phyloP scores from a whole-genome alignment of 2,888 invertebrate species.

The Mantis religiosa region DNA sequence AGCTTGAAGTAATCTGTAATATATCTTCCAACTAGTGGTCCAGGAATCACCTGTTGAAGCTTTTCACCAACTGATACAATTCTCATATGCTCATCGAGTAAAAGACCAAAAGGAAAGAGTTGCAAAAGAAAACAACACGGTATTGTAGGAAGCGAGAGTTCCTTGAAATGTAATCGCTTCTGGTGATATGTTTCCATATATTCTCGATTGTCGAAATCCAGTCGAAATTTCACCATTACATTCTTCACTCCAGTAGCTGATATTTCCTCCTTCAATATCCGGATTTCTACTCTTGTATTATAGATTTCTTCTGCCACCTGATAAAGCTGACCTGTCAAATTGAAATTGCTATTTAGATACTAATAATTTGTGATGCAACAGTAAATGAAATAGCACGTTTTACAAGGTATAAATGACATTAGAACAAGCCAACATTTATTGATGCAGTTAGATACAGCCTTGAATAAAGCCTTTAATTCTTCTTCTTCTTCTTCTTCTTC shows the following conservation, averaged over 20 bases:
- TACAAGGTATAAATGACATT: too few species aligned
- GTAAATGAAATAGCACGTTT: too few species aligned
- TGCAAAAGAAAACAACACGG: slow-evolving; percentile 67
- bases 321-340: slow-evolving; percentile 67
- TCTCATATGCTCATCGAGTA: slow-evolving; percentile 60
- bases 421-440: too few species aligned
- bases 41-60: slow-evolving; percentile 52
- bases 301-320: slow-evolving; percentile 84
- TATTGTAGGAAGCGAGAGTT: slow-evolving; percentile 55
- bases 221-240: slow-evolving; percentile 63
- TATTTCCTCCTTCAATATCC: slow-evolving; percentile 63
- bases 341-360: background rate
- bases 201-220: slow-evolving; percentile 83
- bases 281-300: slow-evolving; percentile 64
- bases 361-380: too few species aligned
- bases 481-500: too few species aligned
- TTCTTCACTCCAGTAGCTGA: slow-evolving; percentile 47
- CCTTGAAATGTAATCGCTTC: slow-evolving; percentile 24
- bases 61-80: slow-evolving; percentile 77
- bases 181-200: slow-evolving; percentile 51
- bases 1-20: slow-evolving; percentile 70
- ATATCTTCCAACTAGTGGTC: slow-evolving; percentile 60
- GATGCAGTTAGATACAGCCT: too few species aligned
- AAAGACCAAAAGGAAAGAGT: slow-evolving; percentile 84
- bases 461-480: too few species aligned